Percentiles rank a stretch among this genome's conserved stretches.
Conservation (phyloP, 2,113 vertebrate genomes). For the Eudyptes chrysolophus region DNA sequence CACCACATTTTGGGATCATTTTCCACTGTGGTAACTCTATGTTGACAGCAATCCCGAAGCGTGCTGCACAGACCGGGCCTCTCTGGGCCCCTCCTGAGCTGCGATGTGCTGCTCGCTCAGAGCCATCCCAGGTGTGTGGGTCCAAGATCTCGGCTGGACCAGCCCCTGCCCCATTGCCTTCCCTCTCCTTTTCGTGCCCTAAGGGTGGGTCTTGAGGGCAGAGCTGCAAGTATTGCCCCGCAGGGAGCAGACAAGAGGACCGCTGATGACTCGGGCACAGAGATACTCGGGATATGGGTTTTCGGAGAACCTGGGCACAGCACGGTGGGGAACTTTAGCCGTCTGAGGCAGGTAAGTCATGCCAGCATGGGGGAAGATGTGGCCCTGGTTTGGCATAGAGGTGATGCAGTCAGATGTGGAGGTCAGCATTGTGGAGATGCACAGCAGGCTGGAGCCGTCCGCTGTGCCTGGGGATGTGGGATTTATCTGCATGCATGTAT, state of each 20-base stretch:
- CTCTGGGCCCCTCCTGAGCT: neutral
- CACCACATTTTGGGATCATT: neutral
- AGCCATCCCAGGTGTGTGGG: neutral
- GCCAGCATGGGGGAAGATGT: neutral
- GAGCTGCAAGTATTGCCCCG: fast-evolving
- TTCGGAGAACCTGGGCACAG: neutral
- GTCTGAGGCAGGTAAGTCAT: neutral
- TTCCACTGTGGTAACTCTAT: neutral
- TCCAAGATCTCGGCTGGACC: fast-evolving
- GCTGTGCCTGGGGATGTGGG: neutral
- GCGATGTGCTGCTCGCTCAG: neutral
- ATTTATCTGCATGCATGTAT: neutral
- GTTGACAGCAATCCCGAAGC: neutral
- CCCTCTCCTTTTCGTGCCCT: neutral
- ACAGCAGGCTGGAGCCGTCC: neutral
- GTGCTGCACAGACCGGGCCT: neutral
- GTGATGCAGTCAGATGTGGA: neutral
- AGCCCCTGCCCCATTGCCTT: neutral
- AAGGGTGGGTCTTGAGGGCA: neutral
- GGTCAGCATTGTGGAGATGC: neutral
- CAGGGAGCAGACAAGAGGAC: neutral
- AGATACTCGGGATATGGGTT: neutral
- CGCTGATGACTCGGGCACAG: fast-evolving
- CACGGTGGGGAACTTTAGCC: fast-evolving
- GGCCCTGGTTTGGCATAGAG: neutral